Conservation (phyloP, 2,797 vertebrate species). For the Sylvilagus floridanus region DNA sequence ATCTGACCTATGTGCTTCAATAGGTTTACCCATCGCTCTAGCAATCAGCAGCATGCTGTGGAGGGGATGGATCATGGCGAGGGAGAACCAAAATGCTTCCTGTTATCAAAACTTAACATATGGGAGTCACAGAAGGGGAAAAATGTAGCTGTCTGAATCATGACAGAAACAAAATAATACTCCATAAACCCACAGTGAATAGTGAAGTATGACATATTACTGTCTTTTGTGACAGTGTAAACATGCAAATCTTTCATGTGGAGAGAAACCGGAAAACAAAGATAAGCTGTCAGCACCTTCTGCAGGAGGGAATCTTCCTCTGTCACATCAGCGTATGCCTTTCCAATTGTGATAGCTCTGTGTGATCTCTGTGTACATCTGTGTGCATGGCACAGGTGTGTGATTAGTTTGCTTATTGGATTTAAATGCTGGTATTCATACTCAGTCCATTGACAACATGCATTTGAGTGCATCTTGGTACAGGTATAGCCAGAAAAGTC, state of each 20-base stretch:
- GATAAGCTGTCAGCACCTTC: background rate
- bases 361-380: background rate
- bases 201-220: background rate
- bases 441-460: background rate
- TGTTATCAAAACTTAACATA: background rate
- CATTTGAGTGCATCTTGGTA: background rate
- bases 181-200: background rate
- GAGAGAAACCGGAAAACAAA: slow-evolving; percentile 28
- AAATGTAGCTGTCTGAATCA: slow-evolving; percentile 15
- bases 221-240: background rate
- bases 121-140: background rate
- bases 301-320: background rate
- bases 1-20: background rate
- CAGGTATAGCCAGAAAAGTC: background rate
- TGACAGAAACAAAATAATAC: slow-evolving; percentile 38
- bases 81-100: background rate
- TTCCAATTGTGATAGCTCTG: background rate
- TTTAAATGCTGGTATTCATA: background rate
- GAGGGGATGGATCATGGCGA: background rate
- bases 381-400: background rate
- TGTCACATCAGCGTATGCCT: no score
- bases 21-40: background rate
- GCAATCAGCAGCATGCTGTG: background rate
- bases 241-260: slow-evolving; percentile 10
- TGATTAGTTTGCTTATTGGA: background rate